phyloP scores from a whole-genome alignment of 1,140 invertebrate genomes.

The Neodiprion lecontei region DNA sequence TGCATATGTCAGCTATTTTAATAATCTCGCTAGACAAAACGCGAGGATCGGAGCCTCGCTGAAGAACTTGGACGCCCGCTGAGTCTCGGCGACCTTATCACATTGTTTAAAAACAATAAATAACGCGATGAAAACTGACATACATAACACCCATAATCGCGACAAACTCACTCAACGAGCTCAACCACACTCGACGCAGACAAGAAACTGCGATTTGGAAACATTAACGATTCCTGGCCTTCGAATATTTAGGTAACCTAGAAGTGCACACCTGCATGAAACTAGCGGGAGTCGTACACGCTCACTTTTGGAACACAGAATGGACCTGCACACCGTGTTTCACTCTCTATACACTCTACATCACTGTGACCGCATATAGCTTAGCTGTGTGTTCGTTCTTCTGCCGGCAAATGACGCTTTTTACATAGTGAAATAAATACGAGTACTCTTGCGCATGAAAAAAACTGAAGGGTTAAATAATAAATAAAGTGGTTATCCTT shows the following conservation, averaged over 20 bases:
- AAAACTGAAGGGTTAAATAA: background rate
- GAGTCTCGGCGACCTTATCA: background rate
- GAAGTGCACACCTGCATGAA: too few relatives aligned
- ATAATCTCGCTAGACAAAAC: too few relatives aligned
- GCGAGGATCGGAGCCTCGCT: too few relatives aligned
- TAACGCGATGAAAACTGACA: background rate
- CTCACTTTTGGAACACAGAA: too few relatives aligned
- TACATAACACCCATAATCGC: conserved; percentile 1
- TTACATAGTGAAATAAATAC: background rate
- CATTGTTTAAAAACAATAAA: background rate
- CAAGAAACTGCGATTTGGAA: background rate
- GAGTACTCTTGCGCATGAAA: background rate
- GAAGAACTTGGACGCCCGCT: too few relatives aligned
- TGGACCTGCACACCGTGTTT: too few relatives aligned
- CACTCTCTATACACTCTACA: too few relatives aligned
- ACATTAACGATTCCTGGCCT: too few relatives aligned
- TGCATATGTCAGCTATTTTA: background rate
- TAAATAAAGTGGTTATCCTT: background rate
- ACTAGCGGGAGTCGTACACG: too few relatives aligned
- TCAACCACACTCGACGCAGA: background rate
- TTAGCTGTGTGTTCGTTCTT: background rate
- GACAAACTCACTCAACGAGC: background rate
- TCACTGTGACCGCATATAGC: too few relatives aligned
- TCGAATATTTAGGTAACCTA: too few relatives aligned
- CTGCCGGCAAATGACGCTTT: background rate